Evolutionary conservation across 2,797 vertebrate genomes (phyloP).

Genomic region (Poecile montanus): DNA sequence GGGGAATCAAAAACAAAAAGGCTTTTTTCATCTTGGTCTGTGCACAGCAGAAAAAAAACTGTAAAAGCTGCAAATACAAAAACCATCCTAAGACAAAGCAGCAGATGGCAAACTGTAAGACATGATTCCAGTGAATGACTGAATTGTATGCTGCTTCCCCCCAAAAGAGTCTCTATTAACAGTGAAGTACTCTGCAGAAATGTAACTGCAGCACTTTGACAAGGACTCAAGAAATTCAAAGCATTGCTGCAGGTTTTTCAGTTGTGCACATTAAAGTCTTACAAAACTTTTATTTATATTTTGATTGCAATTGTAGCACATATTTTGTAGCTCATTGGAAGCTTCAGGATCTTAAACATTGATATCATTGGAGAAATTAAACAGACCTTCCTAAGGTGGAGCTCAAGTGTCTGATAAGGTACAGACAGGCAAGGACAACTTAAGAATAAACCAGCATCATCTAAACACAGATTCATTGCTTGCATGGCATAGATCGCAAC

Average conservation of each 20-base stretch:
- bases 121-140: background rate
- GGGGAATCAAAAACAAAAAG: background rate
- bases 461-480: background rate
- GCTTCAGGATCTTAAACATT: background rate
- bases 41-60: background rate
- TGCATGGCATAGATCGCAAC: background rate
- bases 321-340: background rate
- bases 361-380: background rate
- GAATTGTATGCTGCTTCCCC: background rate
- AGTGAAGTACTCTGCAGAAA: slow-evolving; percentile 12
- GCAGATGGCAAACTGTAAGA: slow-evolving; percentile 50
- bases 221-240: background rate
- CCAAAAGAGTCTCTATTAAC: background rate
- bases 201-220: background rate
- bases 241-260: background rate
- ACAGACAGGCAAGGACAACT: background rate
- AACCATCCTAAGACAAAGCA: slow-evolving; percentile 17
- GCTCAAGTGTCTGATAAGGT: background rate
- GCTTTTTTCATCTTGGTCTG: background rate
- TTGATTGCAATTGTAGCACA: background rate
- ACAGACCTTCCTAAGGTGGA: background rate
- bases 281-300: background rate
- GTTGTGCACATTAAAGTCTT: background rate
- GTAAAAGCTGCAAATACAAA: slow-evolving; percentile 43
- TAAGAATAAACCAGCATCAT: background rate